These are phyloP conservation scores for Crotalus helleri DNA, from an alignment of 2,113 vertebrate genomes.

Conservation along the genomic window DNA sequence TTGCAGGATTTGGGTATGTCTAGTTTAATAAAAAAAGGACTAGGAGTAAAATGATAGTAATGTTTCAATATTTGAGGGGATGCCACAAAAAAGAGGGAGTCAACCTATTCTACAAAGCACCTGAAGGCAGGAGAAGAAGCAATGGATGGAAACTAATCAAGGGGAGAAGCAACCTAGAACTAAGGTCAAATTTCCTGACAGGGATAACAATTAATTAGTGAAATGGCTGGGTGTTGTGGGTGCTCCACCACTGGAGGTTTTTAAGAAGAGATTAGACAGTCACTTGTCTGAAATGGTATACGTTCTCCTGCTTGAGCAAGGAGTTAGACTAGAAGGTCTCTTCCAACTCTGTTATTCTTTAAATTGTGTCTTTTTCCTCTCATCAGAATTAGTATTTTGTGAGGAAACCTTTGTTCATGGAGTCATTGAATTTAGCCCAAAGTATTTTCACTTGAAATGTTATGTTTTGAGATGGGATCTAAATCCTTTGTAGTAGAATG, in stretches of 20 bases:
- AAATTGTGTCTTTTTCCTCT: not conserved
- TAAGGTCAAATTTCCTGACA: not conserved
- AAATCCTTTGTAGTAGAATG: not conserved
- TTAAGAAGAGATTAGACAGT: not conserved
- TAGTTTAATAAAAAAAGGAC: not conserved
- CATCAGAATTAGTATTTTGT: not conserved
- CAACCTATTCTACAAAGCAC: not conserved
- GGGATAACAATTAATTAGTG: not conserved
- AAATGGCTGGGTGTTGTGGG: not conserved
- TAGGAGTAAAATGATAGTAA: not conserved
- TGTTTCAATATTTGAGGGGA: not conserved
- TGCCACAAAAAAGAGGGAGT: not conserved
- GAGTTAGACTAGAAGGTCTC: not conserved
- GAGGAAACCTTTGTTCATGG: not conserved
- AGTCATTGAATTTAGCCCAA: not conserved
- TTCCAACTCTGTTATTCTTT: not conserved
- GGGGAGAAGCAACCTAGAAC: not conserved
- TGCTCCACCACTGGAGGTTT: not conserved
- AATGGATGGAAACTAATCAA: not conserved
- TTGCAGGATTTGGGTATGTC: not conserved
- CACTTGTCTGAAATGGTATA: not conserved
- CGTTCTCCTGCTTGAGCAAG: not conserved
- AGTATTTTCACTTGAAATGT: not conserved
- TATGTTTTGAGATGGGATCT: not conserved
- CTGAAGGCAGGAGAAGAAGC: not conserved